A percentile compares a stretch with the other conserved stretches of the same genome.
Evolutionary conservation across 2,888 invertebrate genomes (phyloP).

Genomic region (Platycheirus rosarum): DNA sequence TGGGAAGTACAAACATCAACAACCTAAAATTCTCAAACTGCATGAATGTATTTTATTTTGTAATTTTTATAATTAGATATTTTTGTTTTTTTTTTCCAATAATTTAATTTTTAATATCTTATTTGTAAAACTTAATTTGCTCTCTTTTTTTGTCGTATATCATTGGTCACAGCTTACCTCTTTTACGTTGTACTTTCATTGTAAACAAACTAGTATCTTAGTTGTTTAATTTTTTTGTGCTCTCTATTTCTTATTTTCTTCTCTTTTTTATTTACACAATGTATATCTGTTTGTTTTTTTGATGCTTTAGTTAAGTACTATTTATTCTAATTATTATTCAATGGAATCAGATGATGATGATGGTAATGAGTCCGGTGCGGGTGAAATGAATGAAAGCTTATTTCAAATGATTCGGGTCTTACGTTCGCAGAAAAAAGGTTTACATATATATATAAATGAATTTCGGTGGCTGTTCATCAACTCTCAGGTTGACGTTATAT

Average conservation of each 20-base stretch:
- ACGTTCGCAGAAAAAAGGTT: too few species aligned
- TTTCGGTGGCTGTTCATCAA: too few species aligned
- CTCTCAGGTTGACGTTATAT: too few species aligned
- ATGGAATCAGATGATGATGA: neutral
- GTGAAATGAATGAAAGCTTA: neutral
- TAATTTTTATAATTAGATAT: neutral
- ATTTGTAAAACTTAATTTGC: too few species aligned
- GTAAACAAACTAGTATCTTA: too few species aligned
- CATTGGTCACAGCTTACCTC: too few species aligned
- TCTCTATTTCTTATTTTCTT: neutral
- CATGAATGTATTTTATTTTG: neutral
- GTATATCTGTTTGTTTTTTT: too few species aligned
- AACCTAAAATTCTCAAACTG: neutral
- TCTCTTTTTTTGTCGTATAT: too few species aligned
- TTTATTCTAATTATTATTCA: neutral
- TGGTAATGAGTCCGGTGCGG: neutral
- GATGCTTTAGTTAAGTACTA: neutral
- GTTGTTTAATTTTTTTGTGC: neutral
- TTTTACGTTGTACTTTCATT: too few species aligned
- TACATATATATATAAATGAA: too few species aligned
- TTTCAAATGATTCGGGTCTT: constrained; percentile 5
- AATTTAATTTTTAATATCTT: too few species aligned
- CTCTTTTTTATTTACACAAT: neutral
- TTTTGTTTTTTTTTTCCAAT: neutral
- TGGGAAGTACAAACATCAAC: neutral